These are phyloP conservation scores for Bedellia somnulentella DNA, from an alignment of 2,888 invertebrate genomes.

Conservation along the genomic window DNA sequence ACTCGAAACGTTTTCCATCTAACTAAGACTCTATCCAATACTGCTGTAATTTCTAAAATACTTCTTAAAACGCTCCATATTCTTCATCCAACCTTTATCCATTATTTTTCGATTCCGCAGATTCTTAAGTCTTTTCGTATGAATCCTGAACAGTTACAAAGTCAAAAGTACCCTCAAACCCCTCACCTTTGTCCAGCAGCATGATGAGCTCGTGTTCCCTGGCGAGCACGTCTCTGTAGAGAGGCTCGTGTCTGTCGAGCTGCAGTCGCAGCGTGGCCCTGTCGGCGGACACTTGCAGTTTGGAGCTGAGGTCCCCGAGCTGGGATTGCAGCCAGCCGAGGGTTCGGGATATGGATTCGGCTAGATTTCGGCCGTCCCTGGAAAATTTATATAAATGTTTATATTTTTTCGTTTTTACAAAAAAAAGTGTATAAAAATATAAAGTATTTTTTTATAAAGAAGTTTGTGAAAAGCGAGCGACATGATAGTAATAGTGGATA, in stretches of 20 bases:
- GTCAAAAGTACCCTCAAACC: too few species aligned
- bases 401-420: neutral
- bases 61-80: too few species aligned
- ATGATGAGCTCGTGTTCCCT: conserved; percentile 93
- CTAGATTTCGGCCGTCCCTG: conserved; percentile 88
- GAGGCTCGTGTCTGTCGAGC: conserved; percentile 84
- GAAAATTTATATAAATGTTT: neutral
- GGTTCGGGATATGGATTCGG: conserved; percentile 84
- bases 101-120: too few species aligned
- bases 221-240: conserved; percentile 85
- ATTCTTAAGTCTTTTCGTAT: too few species aligned
- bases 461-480: too few species aligned
- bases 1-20: too few species aligned
- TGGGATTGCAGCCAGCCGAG: conserved; percentile 88
- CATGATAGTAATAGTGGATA: too few species aligned
- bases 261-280: conserved; percentile 81
- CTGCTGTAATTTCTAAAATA: too few species aligned
- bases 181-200: conserved; percentile 83
- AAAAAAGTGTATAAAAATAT: neutral
- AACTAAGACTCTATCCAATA: too few species aligned
- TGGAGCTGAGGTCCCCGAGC: conserved; percentile 72
- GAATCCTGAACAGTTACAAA: too few species aligned
- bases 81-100: too few species aligned
- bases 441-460: too few species aligned
- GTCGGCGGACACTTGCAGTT: conserved; percentile 85